Evolutionary conservation across 2,113 vertebrate species (phyloP), one percentile per base, ranked within the genome.

Genomic region (Nyctereutes procyonoides): DNA sequence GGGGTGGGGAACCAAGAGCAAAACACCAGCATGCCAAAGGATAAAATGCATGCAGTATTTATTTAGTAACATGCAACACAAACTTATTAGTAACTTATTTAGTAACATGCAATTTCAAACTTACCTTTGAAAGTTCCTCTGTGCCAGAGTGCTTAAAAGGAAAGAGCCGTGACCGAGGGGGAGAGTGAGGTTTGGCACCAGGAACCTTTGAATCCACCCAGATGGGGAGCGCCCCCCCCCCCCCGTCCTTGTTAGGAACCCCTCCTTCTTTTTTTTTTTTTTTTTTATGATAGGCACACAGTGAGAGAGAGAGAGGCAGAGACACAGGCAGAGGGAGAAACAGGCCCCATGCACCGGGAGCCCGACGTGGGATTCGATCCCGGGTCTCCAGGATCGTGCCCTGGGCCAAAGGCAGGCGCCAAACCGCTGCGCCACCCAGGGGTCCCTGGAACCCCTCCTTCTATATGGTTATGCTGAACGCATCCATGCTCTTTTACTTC

Each of bases 401-500:
- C n/a, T n/a, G n/a, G n/a, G n/a, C n/a, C n/a, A n/a, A n/a, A n/a
- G n/a, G n/a, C n/a, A n/a, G n/a, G n/a, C n/a, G n/a, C n/a, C n/a
- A n/a, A n/a, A n/a, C n/a, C n/a, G n/a, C n/a, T n/a, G n/a, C n/a
- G n/a, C n/a, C n/a, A n/a, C n/a, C n/a, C n/a, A n/a, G n/a, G n/a
- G n/a, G n/a, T n/a, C n/a, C n/a, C n/a, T n/a, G 10, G 74, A 81
- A 9, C 84, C 76, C 55, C 51, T 73, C 84, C 38, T 87, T 87
- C 35, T 76, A 77, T 43, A 74, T 81, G 86, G 67, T 74, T 92
- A 69, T 95, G 65, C 80, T 43, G 58, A 90, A 69, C 56, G n/a
- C 86, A 73, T 85, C 53, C 7, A 22, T n/a, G 77, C 93, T 91
- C 60, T 83, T 92, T 89, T 58, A 85, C 94, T 97, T 96, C 96